Base-by-base conservation (phyloP, 1,140 invertebrate species). In the Eueides isabella region DNA sequence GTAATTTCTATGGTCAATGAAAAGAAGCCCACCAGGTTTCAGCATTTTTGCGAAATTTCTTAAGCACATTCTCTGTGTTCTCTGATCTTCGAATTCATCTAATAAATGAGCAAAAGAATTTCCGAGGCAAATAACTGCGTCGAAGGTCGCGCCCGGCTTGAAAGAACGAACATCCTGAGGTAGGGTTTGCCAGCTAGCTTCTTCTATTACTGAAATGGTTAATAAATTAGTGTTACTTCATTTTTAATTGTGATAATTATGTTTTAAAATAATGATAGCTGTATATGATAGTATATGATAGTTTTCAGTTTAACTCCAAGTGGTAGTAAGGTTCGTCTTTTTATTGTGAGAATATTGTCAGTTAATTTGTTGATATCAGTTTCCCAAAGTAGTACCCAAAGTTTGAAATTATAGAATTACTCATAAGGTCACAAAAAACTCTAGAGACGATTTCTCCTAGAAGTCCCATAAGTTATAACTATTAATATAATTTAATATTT, bases 1-100 rank as follows among this genome's bases (percentile, higher is more conserved):
- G 77, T 98, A 98, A 89, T 98, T 98, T 80, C 97, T 95, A 83
- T 98, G 97, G 89, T 98, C 97, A 69, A 98, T 98, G 23, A 98
- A 85, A 23, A 98, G 88, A 28, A 97, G 93, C 0, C 97, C 97
- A n/a, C 97, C 97, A 0, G 97, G 97, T 89, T 97, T 97, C 0
- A 98, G 94, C 82, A 97, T 97, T 75, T 95, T 94, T 71, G 96
- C 95, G 83, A 98, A 98, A 87, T 98, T 97, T 7, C 84, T 85
- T 29, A 98, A 92, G 1, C 97, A 94, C 90, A 94, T 96, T 94
- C 95, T 97, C 90, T 97, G 97, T 74, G 97, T 96, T 12, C 95
- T 92, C 88, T 97, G 96, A 91, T 97, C 96, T 1, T 96, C 97
- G 78, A 92, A 95, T 55, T 95, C 94, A 82, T 98, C 97, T 55